Evolutionary conservation across 2,888 invertebrate genomes (phyloP).

Genomic region (Athalia rosae): DNA sequence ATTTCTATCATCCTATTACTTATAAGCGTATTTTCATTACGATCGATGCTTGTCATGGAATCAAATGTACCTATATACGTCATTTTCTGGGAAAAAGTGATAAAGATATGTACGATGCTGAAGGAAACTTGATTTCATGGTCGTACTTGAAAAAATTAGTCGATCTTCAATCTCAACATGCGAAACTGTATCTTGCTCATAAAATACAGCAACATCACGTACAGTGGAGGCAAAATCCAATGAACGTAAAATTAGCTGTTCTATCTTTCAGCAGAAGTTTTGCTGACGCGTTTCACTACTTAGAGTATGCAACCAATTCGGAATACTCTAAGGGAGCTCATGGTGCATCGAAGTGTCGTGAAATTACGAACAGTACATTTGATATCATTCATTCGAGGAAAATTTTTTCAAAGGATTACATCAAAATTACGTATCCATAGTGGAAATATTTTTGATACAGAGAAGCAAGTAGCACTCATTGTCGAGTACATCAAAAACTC

Average conservation of each 20-base stretch:
- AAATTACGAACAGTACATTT: slow-evolving; percentile 55
- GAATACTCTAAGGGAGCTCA: slow-evolving; percentile 47
- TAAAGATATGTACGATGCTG: slow-evolving; percentile 15
- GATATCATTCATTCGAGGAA: slow-evolving; percentile 55
- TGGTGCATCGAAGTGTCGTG: slow-evolving; percentile 53
- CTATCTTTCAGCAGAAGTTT: slow-evolving; percentile 57
- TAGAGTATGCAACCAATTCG: slow-evolving; percentile 40
- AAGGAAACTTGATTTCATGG: not conserved
- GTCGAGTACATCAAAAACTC: slow-evolving; percentile 49
- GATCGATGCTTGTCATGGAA: slow-evolving; percentile 1
- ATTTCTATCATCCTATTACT: slow-evolving; percentile 13
- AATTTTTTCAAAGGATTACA: slow-evolving; percentile 42
- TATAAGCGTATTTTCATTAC: not conserved
- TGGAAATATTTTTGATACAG: slow-evolving; percentile 44
- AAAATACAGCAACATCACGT: slow-evolving; percentile 43
- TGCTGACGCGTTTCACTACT: slow-evolving; percentile 51
- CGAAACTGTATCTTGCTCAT: not conserved
- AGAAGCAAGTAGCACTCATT: slow-evolving; percentile 32
- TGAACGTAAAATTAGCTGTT: slow-evolving; percentile 57
- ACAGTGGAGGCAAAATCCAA: slow-evolving; percentile 52
- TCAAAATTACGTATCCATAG: slow-evolving; percentile 44
- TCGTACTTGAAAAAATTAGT: not conserved
- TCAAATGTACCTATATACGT: slow-evolving; percentile 14
- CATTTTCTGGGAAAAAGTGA: slow-evolving; percentile 5
- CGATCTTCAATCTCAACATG: slow-evolving; percentile 6